These are phyloP conservation scores for Falco concolor DNA, from an alignment of 2,797 vertebrate genomes.

Conservation along the genomic window DNA sequence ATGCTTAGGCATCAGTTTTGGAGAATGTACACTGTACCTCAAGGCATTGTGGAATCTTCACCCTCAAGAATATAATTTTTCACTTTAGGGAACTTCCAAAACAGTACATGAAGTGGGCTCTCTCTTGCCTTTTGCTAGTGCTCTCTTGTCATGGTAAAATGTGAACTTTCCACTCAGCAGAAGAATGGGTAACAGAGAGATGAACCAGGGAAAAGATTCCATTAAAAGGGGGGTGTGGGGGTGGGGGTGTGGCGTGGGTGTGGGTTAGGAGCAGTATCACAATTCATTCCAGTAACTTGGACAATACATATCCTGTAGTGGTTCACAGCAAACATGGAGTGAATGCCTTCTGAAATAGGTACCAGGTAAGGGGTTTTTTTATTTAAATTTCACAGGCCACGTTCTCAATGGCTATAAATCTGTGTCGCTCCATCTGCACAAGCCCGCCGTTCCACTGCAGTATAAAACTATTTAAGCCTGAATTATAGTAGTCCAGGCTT, in stretches of 20 bases:
- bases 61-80: neutral
- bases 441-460: neutral
- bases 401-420: neutral
- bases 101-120: neutral
- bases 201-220: neutral
- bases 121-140: neutral
- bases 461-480: neutral
- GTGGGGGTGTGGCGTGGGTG: no score
- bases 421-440: neutral
- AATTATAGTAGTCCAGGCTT: neutral
- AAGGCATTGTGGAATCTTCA: constrained; percentile 7
- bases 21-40: neutral
- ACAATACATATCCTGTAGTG: neutral
- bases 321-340: neutral
- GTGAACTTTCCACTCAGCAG: neutral
- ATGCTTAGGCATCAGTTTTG: constrained; percentile 23
- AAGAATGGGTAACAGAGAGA: neutral
- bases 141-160: neutral
- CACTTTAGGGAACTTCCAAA: constrained; percentile 28
- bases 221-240: neutral
- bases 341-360: neutral
- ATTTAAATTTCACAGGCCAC: neutral
- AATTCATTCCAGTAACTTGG: neutral
- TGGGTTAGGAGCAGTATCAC: neutral
- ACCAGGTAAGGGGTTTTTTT: neutral